Evolutionary conservation across 2,888 invertebrate genomes (phyloP), one percentile per base, ranked within the genome.

Genomic region (Papilio protenor): DNA sequence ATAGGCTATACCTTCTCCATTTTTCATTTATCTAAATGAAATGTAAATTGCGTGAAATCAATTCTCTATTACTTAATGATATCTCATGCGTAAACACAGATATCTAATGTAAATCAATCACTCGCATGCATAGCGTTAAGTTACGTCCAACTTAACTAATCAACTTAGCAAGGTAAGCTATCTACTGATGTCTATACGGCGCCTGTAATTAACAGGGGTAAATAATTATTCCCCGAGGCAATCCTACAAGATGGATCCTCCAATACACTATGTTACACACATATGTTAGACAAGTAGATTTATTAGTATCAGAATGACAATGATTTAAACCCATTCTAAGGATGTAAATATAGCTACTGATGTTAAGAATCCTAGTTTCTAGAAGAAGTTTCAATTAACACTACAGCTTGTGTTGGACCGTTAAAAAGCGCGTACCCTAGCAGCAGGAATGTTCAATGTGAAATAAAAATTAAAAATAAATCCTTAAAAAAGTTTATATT

Each of bases 181-280:
- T 76, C 69, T 49, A 27, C 55, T 66, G 75, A 61, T 57, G 71
- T 78, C 75, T 75, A 75, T 66, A 45, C n/a, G 45, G 71, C 57
- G 72, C 18, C 57, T 73, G 70, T 78, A 75, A 78, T 78, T 78
- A 78, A 78, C 75, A 72, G 21, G 78, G 72, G 72, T 72, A 64
- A 75, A 77, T 77, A 77, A 78, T 78, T 72, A 78, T 33, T 21
- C 66, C 74, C 72, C 27, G 64, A 52, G 78, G 75, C 75, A 57
- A 69, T 69, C 18, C 27, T 11, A 45, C 69, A 59, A 73, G 57
- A 73, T 45, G 66, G 73, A 77, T 55, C 40, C n/a, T 47, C 55
- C 12, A 49, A 40, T 57, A 75, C 11, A 47, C 70, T 75, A 40
- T 23, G n/a, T 66, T 49, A 47, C 55, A 47, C 5, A 47, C 59